phyloP scores from a whole-genome alignment of 2,797 vertebrate species.

The Artibeus lituratus region DNA sequence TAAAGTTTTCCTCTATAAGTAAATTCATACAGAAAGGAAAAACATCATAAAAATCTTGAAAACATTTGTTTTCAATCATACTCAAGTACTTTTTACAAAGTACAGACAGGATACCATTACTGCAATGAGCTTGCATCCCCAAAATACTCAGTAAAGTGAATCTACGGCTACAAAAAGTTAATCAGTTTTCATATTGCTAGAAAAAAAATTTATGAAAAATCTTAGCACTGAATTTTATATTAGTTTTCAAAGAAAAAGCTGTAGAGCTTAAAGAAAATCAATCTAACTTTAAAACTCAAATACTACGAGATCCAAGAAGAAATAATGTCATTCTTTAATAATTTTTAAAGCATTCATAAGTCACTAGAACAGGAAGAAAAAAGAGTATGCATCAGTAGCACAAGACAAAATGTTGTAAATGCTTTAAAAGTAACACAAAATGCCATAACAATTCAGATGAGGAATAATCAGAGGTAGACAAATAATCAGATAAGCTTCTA shows the following conservation, averaged over 20 bases:
- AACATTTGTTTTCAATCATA: background rate
- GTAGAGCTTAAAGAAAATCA: background rate
- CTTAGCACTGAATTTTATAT: background rate
- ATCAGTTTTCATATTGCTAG: background rate
- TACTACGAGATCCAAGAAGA: background rate
- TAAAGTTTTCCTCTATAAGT: background rate
- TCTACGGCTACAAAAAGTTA: background rate
- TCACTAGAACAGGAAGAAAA: background rate
- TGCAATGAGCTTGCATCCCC: background rate
- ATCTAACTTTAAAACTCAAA: constrained; percentile 25
- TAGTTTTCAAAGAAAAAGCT: constrained; percentile 7
- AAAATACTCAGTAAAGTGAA: background rate
- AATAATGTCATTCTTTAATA: background rate
- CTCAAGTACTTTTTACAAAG: background rate
- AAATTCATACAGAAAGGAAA: constrained; percentile 17
- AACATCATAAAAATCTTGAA: background rate
- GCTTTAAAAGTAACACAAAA: background rate
- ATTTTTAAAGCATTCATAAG: background rate
- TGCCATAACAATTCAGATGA: background rate
- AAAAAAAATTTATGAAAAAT: constrained; percentile 9
- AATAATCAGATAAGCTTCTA: background rate
- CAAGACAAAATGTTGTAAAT: background rate
- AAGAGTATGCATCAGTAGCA: background rate
- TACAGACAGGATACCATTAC: background rate
- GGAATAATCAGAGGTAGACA: background rate